Conservation (phyloP, 2,888 invertebrate genomes). For the Harpagoxenus sublaevis region DNA sequence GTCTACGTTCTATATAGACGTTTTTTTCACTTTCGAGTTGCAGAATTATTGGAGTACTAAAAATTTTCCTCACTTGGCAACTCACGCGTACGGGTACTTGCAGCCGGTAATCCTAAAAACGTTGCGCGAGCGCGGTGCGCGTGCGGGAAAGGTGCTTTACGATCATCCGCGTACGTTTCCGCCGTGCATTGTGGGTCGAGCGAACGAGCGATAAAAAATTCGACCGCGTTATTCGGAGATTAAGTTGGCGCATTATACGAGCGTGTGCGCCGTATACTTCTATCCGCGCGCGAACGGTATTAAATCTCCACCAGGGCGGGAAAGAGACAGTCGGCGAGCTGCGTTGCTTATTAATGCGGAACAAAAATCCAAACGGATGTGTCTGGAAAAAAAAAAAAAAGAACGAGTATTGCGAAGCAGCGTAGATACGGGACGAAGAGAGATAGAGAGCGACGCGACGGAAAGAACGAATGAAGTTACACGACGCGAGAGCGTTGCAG, state of each 20-base stretch:
- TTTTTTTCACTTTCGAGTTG: background rate
- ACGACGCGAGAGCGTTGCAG: slow-evolving; percentile 18
- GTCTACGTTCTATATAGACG: background rate
- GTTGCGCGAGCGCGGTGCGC: slow-evolving; percentile 19
- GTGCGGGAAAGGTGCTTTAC: slow-evolving; percentile 22
- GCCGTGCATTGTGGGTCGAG: background rate
- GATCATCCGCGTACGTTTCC: slow-evolving; percentile 59
- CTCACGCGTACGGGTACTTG: slow-evolving; percentile 27
- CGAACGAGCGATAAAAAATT: slow-evolving; percentile 40
- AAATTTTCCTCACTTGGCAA: slow-evolving; percentile 7
- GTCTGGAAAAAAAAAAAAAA: slow-evolving; percentile 39
- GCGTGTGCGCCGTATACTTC: slow-evolving; percentile 55
- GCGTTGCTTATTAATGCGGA: slow-evolving; percentile 54
- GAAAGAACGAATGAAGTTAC: slow-evolving; percentile 11
- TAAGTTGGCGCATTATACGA: slow-evolving; percentile 67
- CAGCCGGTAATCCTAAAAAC: slow-evolving; percentile 39
- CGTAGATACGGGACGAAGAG: background rate
- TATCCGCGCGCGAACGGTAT: slow-evolving; percentile 54
- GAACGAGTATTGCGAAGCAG: background rate
- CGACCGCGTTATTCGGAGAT: slow-evolving; percentile 57
- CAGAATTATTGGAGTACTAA: background rate
- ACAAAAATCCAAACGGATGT: slow-evolving; percentile 61
- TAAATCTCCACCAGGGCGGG: slow-evolving; percentile 59
- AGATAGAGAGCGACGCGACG: background rate
- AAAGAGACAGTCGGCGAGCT: slow-evolving; percentile 4